Evolutionary conservation across 2,888 invertebrate genomes (phyloP).

Genomic region (Biston betularia): DNA sequence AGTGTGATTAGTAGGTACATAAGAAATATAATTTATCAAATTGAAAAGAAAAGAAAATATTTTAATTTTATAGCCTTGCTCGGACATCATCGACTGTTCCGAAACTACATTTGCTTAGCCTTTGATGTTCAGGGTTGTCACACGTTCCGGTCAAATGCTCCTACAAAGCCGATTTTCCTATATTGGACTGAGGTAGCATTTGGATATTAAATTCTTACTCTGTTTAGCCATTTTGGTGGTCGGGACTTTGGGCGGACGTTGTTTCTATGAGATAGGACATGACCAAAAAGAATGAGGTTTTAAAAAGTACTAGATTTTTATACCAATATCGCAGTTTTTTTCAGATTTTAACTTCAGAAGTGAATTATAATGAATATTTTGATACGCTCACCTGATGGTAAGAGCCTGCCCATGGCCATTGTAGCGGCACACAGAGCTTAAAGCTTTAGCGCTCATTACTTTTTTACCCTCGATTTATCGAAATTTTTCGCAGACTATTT

Average conservation of each 20-base stretch:
- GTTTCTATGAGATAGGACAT: background rate
- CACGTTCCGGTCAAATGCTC: constrained; percentile 44
- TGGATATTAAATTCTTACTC: constrained; percentile 38
- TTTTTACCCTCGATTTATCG: too few relatives aligned
- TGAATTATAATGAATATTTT: too few relatives aligned
- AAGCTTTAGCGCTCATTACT: too few relatives aligned
- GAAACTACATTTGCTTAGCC: constrained; percentile 27
- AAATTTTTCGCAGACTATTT: too few relatives aligned
- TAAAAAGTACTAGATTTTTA: background rate
- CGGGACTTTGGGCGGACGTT: constrained; percentile 8
- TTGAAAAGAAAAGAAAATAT: background rate
- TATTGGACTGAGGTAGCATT: constrained; percentile 40
- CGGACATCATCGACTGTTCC: constrained; percentile 24
- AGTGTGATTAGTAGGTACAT: too few relatives aligned
- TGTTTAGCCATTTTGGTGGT: constrained; percentile 37
- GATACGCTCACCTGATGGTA: too few relatives aligned
- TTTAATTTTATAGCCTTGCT: background rate
- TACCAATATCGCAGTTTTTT: background rate
- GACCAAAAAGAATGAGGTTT: constrained; percentile 1
- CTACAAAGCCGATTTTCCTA: constrained; percentile 42
- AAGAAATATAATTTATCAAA: too few relatives aligned
- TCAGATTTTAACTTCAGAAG: too few relatives aligned
- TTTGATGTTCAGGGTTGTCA: constrained; percentile 44
- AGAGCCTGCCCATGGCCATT: too few relatives aligned
- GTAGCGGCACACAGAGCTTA: too few relatives aligned